These are phyloP conservation scores for Paracyclopina nana DNA, from an alignment of 1,140 invertebrate genomes.

Conservation along the genomic window DNA sequence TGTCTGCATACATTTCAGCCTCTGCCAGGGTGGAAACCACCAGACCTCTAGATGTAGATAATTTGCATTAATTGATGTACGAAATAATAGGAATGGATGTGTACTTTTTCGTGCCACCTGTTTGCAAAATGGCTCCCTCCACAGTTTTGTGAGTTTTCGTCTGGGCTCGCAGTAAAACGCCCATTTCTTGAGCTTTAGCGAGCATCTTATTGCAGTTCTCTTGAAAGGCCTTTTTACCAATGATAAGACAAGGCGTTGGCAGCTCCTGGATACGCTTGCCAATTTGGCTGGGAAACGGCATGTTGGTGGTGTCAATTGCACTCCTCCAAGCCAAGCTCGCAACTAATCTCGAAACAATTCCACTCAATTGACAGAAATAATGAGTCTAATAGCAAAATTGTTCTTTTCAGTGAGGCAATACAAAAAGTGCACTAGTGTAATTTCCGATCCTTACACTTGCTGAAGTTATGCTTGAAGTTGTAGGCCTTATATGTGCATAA, in stretches of 20 bases:
- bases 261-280: background rate
- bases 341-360: no score
- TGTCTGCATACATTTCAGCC: constrained; percentile 25
- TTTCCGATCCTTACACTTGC: no score
- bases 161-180: constrained; percentile 24
- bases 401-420: no score
- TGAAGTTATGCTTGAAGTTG: no score
- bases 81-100: background rate
- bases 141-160: constrained; percentile 28
- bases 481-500: no score
- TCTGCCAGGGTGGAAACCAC: constrained; percentile 26
- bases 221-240: background rate
- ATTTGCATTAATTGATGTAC: background rate
- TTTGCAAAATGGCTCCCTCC: constrained; percentile 24
- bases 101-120: constrained; percentile 21
- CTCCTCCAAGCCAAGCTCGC: no score
- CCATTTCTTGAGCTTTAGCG: constrained; percentile 21
- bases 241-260: background rate
- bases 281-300: no score
- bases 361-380: no score
- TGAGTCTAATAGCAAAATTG: no score
- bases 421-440: no score
- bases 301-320: no score
- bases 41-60: constrained; percentile 19
- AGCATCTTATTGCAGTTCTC: constrained; percentile 23